phyloP scores from a whole-genome alignment of 1,140 invertebrate species.

The Cepaea nemoralis region DNA sequence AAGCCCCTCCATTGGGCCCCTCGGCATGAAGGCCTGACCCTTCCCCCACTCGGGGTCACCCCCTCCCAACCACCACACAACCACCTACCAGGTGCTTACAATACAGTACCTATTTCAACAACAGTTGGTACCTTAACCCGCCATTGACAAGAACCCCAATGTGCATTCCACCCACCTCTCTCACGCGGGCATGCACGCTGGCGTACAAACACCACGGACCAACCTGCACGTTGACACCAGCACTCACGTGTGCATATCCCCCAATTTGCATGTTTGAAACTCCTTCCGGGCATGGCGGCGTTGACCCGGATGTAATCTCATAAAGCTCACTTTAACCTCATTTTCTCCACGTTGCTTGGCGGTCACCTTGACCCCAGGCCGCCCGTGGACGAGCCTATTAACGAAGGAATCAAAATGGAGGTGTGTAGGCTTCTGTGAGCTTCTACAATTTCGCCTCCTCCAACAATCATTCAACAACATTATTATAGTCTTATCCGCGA shows the following conservation, averaged over 20 bases:
- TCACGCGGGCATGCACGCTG: not conserved
- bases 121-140: no score
- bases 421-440: not conserved
- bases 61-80: no score
- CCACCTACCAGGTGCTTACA: no score
- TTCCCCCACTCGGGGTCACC: no score
- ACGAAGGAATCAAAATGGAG: not conserved
- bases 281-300: not conserved
- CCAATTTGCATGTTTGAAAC: slow-evolving; percentile 8
- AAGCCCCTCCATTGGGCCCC: no score
- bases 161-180: no score
- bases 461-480: not conserved
- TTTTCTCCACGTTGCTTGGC: not conserved
- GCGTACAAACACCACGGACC: slow-evolving; percentile 3
- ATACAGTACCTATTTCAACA: no score
- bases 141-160: no score
- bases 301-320: slow-evolving; percentile 13
- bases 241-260: not conserved
- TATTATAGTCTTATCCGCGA: slow-evolving; percentile 18
- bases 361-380: slow-evolving; percentile 16
- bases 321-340: slow-evolving; percentile 12
- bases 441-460: not conserved
- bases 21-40: no score
- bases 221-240: not conserved
- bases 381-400: not conserved